Evolutionary conservation across 2,888 invertebrate genomes (phyloP), one percentile per base, ranked within the genome.

Genomic region (Hoplodrina ambigua): DNA sequence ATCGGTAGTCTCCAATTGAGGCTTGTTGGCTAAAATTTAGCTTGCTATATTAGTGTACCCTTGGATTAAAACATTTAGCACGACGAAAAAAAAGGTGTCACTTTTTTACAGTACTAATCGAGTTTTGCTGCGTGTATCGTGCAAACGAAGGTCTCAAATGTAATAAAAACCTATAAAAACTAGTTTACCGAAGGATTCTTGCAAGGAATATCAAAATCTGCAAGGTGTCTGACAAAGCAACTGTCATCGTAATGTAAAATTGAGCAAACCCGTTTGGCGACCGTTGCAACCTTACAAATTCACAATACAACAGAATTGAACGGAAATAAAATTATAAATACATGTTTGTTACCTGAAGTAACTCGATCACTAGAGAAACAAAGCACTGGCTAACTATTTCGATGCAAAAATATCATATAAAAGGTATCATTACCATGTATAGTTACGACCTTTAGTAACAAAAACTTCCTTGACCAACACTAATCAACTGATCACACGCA

Each of bases 381-480:
- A 91, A 88, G 89, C 86, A 87, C 85, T 84, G 84, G 83, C 87
- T 83, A 87, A 84, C 88, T 86, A 89, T 89, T 91, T 85, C 83
- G 80, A 88, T 75, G 86, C 87, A 88, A 90, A 92, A 91, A 90
- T 90, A 92, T 87, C 83, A 77, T 81, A 81, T 80, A 81, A 77
- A 85, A 86, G 82, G 84, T 83, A 86, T 87, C 88, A 89, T 92
- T 92, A 92, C 93, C 92, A 92, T 92, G 89, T 92, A 90, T 81
- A 88, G 91, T 89, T 86, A 86, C 93, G 93, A 94, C 94, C 94
- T 96, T 93, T 92, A 84, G 85, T 86, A 90, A 91, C 88, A 90
- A 88, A 88, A 88, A 91, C 89, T 93, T 92, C 90, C 88, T 90
- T 85, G 85, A 88, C 86, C 85, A 84, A 86, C 82, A 85, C 83